Evolutionary conservation across 2,797 vertebrate genomes (phyloP), one percentile per base, ranked within the genome.

Genomic region (Alectoris magna): DNA sequence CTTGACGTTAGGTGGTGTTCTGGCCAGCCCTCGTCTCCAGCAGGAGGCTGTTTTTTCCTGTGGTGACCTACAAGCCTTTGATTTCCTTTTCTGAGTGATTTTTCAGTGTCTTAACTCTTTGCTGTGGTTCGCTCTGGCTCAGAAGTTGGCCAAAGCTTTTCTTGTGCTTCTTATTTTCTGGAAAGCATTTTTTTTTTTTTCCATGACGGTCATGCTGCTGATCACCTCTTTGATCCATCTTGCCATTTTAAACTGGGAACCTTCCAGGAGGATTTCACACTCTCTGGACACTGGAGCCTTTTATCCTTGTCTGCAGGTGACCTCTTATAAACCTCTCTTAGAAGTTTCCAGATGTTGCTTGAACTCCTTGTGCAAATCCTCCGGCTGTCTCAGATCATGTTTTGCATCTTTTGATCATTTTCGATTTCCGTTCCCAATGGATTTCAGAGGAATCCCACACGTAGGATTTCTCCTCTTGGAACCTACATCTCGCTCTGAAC

Each of bases 271-370:
- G 78, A 89, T 92, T 95, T 92, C 0, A 2, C 75, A 66, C 43
- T 93, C 78, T 58, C 49, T 86, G 89, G 91, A 96, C 91, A 62
- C 44, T 77, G 49, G 87, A 87, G 87, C 69, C 79, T 96, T 96
- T 96, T 74, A 92, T 96, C 82, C 75, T 91, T 74, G 82, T 80
- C 67, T 96, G 89, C 91, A 96, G 94, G 95, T 96, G 92, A 96
- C 92, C 95, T 92, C 82, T 96, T 85, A 53, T 26, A 95, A 94
- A 92, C 84, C 44, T 68, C 87, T 90, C 48, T 88, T 55, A 94
- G 84, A 95, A 91, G 89, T 77, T 92, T 92, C 92, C 95, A 96
- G 92, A 96, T 96, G 95, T 95, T 87, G 55, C 77, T 55, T 78
- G 87, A 95, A 91, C 66, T 90, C 69, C 11, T 71, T 89, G 64